Evolutionary conservation across 2,888 invertebrate species (phyloP), one percentile per base, ranked within the genome.

Genomic region (Notodonta dromedarius): DNA sequence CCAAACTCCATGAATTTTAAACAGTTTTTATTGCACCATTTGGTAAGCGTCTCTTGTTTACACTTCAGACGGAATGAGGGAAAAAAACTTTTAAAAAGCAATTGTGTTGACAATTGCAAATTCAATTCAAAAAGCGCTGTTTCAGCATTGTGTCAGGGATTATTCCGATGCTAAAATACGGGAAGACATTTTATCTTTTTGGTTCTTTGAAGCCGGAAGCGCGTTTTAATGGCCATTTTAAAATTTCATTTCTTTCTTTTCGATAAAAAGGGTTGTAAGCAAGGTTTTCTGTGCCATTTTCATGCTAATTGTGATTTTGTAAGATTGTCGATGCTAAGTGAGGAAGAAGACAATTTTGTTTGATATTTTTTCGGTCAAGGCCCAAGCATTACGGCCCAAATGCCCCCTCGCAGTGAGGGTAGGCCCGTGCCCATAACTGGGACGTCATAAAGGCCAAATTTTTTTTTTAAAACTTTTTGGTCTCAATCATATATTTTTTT

Each of bases 21-120:
- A 55, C 39, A 55, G 40, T 56, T 56, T 60, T 56, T 51, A 50
- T 46, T 56, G 54, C 51, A 60, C 42, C 42, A 16, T 51, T 50
- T 42, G 59, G 48, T 55, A 51, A 55, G 40, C 39, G 55, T 40
- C 40, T 55, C 40, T 55, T 14, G 14, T 55, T 39, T 14, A 40
- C n/a, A 55, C 32, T 40, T 40, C 32, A 35, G n/a, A 4, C 40
- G 39, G 40, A 40, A 55, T 40, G 9, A 39, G 39, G 6, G 35
- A 14, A 5, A n/a, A 8, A 62, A 65, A 64, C 61, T 63, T 60
- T 60, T 12, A 16, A 52, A 44, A 58, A 56, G 54, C 58, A 56
- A 67, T 67, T 59, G 60, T 54, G 59, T 60, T 68, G 60, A 63
- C 61, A 60, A 63, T 63, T 52, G 52, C 32, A 39, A 65, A 65